These are phyloP conservation scores for Crotalus tigris DNA, from an alignment of 2,113 vertebrate genomes.

Conservation along the genomic window DNA sequence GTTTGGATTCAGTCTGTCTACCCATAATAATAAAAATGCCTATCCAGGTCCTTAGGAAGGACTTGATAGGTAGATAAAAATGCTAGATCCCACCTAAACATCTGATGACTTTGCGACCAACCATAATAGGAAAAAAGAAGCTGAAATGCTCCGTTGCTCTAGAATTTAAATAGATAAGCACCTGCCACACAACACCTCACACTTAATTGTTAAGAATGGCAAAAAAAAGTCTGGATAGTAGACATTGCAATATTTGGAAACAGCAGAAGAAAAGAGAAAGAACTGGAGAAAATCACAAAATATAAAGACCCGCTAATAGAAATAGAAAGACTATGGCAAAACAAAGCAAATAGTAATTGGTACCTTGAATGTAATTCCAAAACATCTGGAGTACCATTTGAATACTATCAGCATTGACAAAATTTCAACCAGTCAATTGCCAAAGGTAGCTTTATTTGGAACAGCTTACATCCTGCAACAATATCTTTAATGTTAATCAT, in stretches of 20 bases:
- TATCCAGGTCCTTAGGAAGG: neutral
- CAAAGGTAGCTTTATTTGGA: neutral
- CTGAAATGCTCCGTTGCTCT: neutral
- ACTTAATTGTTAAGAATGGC: neutral
- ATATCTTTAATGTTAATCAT: neutral
- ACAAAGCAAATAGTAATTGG: neutral
- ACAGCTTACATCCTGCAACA: neutral
- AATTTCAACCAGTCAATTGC: neutral
- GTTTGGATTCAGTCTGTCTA: constrained; percentile 4
- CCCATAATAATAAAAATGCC: neutral
- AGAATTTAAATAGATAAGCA: neutral
- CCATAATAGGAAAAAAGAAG: neutral
- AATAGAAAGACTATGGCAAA: neutral
- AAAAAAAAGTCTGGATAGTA: neutral
- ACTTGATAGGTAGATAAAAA: neutral
- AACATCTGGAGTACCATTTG: neutral
- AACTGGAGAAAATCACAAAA: neutral
- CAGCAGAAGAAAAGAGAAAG: neutral
- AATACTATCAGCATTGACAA: neutral
- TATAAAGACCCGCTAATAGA: neutral
- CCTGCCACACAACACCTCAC: neutral
- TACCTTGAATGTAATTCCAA: neutral
- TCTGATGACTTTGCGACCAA: neutral
- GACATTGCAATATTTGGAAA: neutral
- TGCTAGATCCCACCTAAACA: neutral